Evolutionary conservation across 2,797 vertebrate species (phyloP).

Genomic region (Trichosurus vulpecula): DNA sequence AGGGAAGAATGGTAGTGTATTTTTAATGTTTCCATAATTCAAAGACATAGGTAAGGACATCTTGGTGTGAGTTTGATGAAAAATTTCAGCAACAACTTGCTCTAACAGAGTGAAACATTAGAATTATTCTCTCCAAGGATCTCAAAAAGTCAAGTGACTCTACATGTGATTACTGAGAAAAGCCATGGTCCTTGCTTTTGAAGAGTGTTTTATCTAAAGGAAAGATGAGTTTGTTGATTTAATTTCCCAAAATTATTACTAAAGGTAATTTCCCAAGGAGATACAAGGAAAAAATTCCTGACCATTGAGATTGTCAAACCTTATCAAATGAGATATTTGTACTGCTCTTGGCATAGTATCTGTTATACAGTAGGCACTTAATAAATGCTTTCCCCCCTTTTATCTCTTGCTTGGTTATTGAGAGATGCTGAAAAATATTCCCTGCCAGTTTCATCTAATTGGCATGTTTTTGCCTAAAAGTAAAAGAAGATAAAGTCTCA

Average conservation of each 20-base stretch:
- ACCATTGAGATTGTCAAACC: background rate
- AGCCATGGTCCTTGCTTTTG: background rate
- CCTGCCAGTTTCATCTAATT: background rate
- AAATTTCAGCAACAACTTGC: slow-evolving; percentile 29
- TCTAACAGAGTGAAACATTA: slow-evolving; percentile 51
- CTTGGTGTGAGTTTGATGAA: slow-evolving; percentile 31
- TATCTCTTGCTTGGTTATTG: background rate
- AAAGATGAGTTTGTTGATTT: background rate
- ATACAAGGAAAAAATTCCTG: background rate
- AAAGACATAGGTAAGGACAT: slow-evolving; percentile 52
- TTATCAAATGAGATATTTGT: background rate
- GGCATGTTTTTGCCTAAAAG: background rate
- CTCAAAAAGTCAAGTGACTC: slow-evolving; percentile 48
- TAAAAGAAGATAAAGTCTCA: slow-evolving; percentile 25
- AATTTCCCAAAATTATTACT: background rate
- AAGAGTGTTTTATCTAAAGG: slow-evolving; percentile 2
- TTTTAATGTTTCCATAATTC: slow-evolving; percentile 59
- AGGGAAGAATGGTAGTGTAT: slow-evolving; percentile 54
- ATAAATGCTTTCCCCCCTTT: background rate
- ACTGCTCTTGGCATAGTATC: background rate
- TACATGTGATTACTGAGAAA: slow-evolving; percentile 9
- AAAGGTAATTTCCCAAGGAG: background rate
- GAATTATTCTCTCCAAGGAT: slow-evolving; percentile 18
- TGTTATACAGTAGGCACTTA: background rate
- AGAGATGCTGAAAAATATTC: background rate